Conservation (phyloP, 2,888 invertebrate species). For the Spodoptera littoralis region DNA sequence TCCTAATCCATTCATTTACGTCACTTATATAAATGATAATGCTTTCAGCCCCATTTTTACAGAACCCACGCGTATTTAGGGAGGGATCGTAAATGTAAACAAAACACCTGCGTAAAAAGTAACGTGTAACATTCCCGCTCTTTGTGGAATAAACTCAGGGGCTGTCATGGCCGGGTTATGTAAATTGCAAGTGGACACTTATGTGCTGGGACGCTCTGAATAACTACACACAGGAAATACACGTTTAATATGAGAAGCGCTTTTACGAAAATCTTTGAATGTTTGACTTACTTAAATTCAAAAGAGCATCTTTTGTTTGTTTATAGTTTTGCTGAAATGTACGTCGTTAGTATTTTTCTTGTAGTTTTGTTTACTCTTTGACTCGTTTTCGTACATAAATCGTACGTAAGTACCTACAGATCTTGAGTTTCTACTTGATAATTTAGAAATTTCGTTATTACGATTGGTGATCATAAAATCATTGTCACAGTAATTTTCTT, state of each 20-base stretch:
- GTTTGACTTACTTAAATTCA: background rate
- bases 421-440: too few species aligned
- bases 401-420: too few species aligned
- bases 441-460: too few species aligned
- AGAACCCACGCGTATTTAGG: slow-evolving; percentile 23
- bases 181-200: slow-evolving; percentile 41
- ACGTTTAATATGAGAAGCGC: slow-evolving; percentile 16
- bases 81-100: slow-evolving; percentile 37
- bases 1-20: too few species aligned
- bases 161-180: slow-evolving; percentile 33
- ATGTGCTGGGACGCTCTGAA: slow-evolving; percentile 7
- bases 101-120: slow-evolving; percentile 47
- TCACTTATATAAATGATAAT: background rate
- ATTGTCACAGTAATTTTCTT: background rate
- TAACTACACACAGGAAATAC: slow-evolving; percentile 31
- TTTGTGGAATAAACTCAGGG: slow-evolving; percentile 28
- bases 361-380: too few species aligned
- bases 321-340: too few species aligned
- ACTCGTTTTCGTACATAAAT: too few species aligned
- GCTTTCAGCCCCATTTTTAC: slow-evolving; percentile 26
- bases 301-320: background rate
- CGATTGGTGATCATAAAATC: background rate
- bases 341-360: too few species aligned
- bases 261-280: background rate
- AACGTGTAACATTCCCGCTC: slow-evolving; percentile 23